Percentiles rank a stretch among this genome's conserved stretches.
These are phyloP conservation scores for Hirundo rustica DNA, from an alignment of 2,797 vertebrate genomes.

Conservation along the genomic window DNA sequence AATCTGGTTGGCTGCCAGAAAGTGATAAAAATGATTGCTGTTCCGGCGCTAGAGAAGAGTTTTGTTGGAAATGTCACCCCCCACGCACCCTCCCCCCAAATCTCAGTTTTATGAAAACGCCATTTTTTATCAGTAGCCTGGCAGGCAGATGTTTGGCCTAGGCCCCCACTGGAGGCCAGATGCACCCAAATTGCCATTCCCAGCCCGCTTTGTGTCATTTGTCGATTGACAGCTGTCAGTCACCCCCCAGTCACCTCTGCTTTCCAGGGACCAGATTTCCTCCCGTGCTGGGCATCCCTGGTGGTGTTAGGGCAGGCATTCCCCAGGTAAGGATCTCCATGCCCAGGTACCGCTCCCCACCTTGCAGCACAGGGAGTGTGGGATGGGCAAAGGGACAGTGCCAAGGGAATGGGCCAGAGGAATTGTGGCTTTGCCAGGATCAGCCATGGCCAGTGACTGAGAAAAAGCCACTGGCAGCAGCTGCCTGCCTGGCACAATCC, in stretches of 20 bases:
- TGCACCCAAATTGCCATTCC: background rate
- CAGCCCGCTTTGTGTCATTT: background rate
- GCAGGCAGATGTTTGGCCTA: constrained; percentile 9
- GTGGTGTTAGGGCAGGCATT: background rate
- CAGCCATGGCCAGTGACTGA: rapidly evolving
- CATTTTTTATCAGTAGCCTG: background rate
- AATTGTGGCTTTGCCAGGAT: background rate
- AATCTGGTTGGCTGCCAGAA: constrained; percentile 57
- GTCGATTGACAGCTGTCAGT: background rate
- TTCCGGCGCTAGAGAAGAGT: constrained; percentile 42
- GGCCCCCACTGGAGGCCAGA: background rate
- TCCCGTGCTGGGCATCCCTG: background rate
- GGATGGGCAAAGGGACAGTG: background rate
- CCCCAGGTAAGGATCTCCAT: background rate
- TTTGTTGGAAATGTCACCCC: constrained; percentile 34
- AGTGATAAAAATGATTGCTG: constrained; percentile 68
- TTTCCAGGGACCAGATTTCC: rapidly evolving
- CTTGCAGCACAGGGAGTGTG: rapidly evolving
- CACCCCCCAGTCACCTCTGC: background rate
- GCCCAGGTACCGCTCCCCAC: background rate
- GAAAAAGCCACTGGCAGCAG: background rate
- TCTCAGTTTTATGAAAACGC: constrained; percentile 43
- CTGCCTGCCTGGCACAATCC: background rate
- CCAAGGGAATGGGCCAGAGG: background rate
- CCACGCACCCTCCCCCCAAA: background rate